phyloP scores from a whole-genome alignment of 37 sponge, comb jelly and placozoan genomes.

The Geodia barretti region DNA sequence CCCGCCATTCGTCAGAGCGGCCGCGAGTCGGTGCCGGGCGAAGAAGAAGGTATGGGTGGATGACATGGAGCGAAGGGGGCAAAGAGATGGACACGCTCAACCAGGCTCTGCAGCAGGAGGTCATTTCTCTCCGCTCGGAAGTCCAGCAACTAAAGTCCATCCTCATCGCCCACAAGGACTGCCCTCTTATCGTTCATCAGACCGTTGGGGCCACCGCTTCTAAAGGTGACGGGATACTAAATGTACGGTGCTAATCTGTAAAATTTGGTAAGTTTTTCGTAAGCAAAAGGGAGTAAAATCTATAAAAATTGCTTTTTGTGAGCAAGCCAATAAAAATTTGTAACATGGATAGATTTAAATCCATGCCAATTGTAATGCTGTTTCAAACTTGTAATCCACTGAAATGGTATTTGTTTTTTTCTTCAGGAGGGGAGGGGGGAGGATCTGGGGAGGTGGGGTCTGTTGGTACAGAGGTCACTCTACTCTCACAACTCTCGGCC shows the following conservation, averaged over 20 bases:
- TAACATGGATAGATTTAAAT: no score
- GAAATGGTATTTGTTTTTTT: not conserved
- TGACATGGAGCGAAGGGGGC: constrained; percentile 70
- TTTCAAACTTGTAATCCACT: not conserved
- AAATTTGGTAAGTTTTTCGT: no score
- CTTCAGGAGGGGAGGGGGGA: constrained; percentile 1
- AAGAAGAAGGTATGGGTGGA: constrained; percentile 92
- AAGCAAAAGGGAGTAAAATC: no score
- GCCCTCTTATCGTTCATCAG: constrained; percentile 76
- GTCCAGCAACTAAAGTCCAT: constrained; percentile 89
- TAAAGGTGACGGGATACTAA: no score
- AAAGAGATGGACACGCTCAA: constrained; percentile 69
- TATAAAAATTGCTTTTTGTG: no score
- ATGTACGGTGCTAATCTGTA: no score
- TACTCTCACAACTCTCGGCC: constrained; percentile 46
- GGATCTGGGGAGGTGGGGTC: no score
- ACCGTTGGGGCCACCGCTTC: no score
- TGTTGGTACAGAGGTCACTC: constrained; percentile 29
- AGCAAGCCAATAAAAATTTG: no score
- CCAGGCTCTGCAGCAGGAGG: constrained; percentile 67
- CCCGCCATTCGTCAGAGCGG: constrained; percentile 54
- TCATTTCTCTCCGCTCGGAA: constrained; percentile 69
- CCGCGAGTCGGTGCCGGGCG: constrained; percentile 84
- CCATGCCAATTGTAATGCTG: no score
- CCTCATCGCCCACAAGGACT: constrained; percentile 90